Evolutionary conservation across 2,888 invertebrate species (phyloP), one percentile per base, ranked within the genome.

Genomic region (Agrotis puta): DNA sequence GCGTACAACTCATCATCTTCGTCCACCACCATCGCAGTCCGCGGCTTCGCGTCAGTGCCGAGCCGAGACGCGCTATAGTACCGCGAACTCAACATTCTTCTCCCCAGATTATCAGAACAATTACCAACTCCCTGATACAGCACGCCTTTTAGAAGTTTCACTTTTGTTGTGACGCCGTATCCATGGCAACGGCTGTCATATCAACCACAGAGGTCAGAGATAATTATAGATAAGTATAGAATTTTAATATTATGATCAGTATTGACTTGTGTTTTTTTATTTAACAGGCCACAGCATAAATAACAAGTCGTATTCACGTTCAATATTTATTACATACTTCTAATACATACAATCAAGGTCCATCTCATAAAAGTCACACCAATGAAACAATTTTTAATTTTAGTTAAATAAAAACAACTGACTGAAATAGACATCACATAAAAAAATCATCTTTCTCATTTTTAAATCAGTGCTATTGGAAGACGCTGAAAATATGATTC

Each of bases 1-100:
- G 96, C 93, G 88, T 98, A 97, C 56, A 97, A 88, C 77, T 97
- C 97, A 69, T 97, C 97, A 22, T 97, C 97, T 48, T 96, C 96
- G 48, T 95, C 95, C 13, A 94, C 88, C 6, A 94, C 89, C 80
- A 93, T 89, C 0, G 94, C 95, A 0, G 94, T 94, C 1, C 95
- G 92, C 3, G 94, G 93, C 83, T 94, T 95, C 39, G 90, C 89
- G 45, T 94, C 94, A 0, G 92, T 91, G 11, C 94, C 94, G 5
- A 94, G 79, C 0, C 94, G 91, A 1, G 95, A 94, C 20, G 92
- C 92, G 74, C 92, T 94, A 79, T 94, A 94, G 84, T 94, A 93
- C n/a, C 95, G 91, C 24, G 94, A 93, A 83, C 94, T 94, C 57
- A 95, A 79, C 95, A 96, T 96, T 58, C 65, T 89, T 27, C 20